Evolutionary conservation across 2,797 vertebrate species (phyloP).

Genomic region (Peromyscus melanophrys): DNA sequence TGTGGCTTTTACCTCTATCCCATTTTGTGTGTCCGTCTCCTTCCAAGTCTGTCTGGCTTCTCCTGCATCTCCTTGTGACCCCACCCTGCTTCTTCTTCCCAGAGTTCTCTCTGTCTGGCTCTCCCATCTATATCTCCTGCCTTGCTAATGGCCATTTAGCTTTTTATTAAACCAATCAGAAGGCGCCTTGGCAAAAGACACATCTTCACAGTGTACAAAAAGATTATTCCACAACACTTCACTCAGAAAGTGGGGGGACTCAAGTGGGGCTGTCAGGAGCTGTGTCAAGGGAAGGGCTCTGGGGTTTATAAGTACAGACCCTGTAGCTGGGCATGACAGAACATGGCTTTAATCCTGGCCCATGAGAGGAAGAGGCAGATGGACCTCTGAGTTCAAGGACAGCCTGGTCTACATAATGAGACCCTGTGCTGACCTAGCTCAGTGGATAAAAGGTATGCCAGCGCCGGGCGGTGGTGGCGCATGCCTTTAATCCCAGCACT

Average conservation of each 20-base stretch:
- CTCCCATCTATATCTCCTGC: background rate
- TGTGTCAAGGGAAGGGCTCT: too few relatives aligned
- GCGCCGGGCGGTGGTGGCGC: too few relatives aligned
- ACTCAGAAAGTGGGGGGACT: background rate
- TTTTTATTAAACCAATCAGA: background rate
- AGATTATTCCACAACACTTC: background rate
- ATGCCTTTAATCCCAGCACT: too few relatives aligned
- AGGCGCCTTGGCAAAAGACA: background rate
- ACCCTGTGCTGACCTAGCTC: too few relatives aligned
- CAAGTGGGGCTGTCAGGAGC: background rate
- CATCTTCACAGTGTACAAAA: background rate
- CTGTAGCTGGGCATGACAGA: too few relatives aligned
- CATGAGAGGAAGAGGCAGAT: background rate
- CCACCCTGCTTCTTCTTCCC: background rate
- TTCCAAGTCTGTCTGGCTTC: background rate
- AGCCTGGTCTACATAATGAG: background rate
- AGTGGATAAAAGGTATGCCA: background rate
- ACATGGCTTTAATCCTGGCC: background rate
- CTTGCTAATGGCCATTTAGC: background rate
- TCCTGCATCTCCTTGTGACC: background rate
- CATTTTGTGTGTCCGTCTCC: background rate
- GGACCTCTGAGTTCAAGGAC: background rate
- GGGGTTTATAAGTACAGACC: background rate
- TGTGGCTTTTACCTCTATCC: background rate
- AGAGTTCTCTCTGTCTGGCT: background rate